A percentile compares a stretch with the other conserved stretches of the same genome.
Evolutionary conservation across 2,113 vertebrate species (phyloP).

Genomic region (Brienomyrus longianalis): DNA sequence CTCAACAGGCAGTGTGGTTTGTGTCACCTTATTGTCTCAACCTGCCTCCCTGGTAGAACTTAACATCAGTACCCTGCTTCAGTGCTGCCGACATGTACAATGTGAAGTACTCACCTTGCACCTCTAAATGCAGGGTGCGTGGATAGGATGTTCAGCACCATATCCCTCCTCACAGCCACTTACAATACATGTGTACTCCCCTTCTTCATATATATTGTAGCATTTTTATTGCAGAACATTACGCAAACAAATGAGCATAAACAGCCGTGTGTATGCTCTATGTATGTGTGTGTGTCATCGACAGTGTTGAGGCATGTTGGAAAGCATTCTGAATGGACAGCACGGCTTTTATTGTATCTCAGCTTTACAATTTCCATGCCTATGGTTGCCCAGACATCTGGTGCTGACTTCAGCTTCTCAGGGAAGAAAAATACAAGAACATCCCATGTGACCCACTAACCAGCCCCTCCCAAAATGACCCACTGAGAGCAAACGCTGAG

Average conservation of each 20-base stretch:
- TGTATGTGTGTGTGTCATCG: neutral
- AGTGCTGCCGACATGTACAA: neutral
- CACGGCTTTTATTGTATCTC: slow-evolving; percentile 15
- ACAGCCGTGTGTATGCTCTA: neutral
- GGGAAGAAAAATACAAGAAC: neutral
- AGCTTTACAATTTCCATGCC: slow-evolving; percentile 11
- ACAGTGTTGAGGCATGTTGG: slow-evolving; percentile 3
- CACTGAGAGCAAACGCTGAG: neutral
- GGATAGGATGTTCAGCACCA: neutral
- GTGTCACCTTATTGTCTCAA: neutral
- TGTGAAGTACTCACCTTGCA: neutral
- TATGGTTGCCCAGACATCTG: slow-evolving; percentile 13
- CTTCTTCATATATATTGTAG: neutral
- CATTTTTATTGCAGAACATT: neutral
- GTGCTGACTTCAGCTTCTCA: slow-evolving; percentile 3
- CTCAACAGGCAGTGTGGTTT: neutral
- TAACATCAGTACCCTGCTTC: neutral
- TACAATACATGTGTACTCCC: neutral
- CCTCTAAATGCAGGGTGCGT: neutral
- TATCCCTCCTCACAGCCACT: neutral
- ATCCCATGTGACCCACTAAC: slow-evolving; percentile 14
- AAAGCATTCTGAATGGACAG: slow-evolving; percentile 15
- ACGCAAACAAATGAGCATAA: neutral
- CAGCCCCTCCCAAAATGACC: neutral
- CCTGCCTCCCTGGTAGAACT: neutral